These are phyloP conservation scores for Clavelina lepadiformis DNA, from an alignment of 23 tunicate genomes.

Conservation along the genomic window DNA sequence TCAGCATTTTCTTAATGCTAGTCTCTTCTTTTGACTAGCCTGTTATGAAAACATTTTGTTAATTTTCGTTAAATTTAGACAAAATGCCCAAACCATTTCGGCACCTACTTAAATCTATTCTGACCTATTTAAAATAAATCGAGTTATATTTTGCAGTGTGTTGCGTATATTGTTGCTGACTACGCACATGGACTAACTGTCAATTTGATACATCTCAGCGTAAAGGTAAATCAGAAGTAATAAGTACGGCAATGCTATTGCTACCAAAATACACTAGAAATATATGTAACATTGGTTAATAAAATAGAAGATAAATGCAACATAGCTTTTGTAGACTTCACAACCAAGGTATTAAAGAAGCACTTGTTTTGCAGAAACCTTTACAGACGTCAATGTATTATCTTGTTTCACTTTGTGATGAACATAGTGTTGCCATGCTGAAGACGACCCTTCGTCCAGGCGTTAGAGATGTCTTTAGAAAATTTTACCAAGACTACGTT, in stretches of 20 bases:
- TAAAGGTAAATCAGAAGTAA: slow-evolving; percentile 1
- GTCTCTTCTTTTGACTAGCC: too few relatives aligned
- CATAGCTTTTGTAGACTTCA: not conserved
- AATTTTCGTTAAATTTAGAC: too few relatives aligned
- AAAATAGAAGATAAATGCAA: too few relatives aligned
- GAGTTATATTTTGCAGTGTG: not conserved
- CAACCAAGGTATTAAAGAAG: not conserved
- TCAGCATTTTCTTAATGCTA: not conserved
- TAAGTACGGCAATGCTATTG: too few relatives aligned
- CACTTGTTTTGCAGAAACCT: slow-evolving; percentile 3
- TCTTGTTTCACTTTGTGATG: slow-evolving; percentile 4
- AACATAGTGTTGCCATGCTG: slow-evolving; percentile 17
- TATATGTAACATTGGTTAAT: not conserved
- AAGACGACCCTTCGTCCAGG: slow-evolving; percentile 15
- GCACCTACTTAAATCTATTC: not conserved
- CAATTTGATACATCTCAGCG: slow-evolving; percentile 5
- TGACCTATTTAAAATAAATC: not conserved
- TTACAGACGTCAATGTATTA: slow-evolving; percentile 8
- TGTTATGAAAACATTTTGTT: too few relatives aligned
- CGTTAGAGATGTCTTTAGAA: slow-evolving; percentile 20
- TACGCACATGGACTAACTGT: slow-evolving; percentile 7
- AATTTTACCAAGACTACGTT: slow-evolving; percentile 9
- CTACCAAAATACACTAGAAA: not conserved
- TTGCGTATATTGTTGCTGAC: slow-evolving; percentile 13
- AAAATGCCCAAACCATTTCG: too few relatives aligned